Evolutionary conservation across 1,140 invertebrate species (phyloP).

Genomic region (Drosophila erecta): DNA sequence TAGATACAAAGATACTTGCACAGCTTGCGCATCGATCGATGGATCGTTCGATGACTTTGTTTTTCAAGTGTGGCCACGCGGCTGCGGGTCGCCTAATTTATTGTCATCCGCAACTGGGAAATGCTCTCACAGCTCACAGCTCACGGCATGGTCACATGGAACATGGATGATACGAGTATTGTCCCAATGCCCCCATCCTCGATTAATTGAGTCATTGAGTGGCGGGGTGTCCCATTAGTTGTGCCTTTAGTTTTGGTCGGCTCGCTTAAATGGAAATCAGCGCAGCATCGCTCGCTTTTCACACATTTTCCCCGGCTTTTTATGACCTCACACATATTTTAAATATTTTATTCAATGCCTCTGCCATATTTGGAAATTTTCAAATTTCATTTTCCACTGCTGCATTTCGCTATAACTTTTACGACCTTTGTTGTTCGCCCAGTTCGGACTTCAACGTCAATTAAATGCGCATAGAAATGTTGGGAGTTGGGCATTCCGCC

Average conservation of each 20-base stretch:
- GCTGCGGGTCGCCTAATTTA: constrained; percentile 76
- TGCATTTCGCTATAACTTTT: constrained; percentile 77
- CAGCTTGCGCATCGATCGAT: constrained; percentile 33
- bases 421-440: constrained; percentile 63
- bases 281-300: constrained; percentile 22
- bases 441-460: constrained; percentile 61
- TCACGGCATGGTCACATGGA: no score
- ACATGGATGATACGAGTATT: no score
- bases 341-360: constrained; percentile 55
- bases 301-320: constrained; percentile 26
- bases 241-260: constrained; percentile 40
- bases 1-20: constrained; percentile 12
- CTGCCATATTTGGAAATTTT: constrained; percentile 74
- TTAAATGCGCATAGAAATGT: constrained; percentile 59
- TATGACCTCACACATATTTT: constrained; percentile 52
- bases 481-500: constrained; percentile 22
- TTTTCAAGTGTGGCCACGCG: constrained; percentile 75
- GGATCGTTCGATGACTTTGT: constrained; percentile 46
- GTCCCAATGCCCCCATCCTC: constrained; percentile 6
- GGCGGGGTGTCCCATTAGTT: constrained; percentile 60
- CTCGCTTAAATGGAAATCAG: constrained; percentile 74
- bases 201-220: constrained; percentile 80
- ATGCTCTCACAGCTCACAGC: constrained; percentile 23
- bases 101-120: constrained; percentile 55
- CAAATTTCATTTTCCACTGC: constrained; percentile 52